Evolutionary conservation across 2,888 invertebrate genomes (phyloP).

Genomic region (Hyppa rectilinea): DNA sequence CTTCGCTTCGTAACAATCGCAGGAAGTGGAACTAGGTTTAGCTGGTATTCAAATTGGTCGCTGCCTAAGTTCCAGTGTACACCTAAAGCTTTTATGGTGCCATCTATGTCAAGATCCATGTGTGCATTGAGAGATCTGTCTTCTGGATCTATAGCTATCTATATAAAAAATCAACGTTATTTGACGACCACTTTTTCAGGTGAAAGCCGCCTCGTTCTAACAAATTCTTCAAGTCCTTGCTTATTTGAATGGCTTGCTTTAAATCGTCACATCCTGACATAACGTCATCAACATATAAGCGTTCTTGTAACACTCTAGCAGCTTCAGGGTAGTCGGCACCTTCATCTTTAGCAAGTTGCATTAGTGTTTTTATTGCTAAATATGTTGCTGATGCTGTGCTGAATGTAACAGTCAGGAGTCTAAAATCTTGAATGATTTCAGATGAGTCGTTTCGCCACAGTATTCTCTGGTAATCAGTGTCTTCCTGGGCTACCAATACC

Average conservation of each 20-base stretch:
- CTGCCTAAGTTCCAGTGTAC: too few relatives aligned
- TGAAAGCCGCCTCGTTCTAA: neutral
- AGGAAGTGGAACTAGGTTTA: neutral
- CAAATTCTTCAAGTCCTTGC: neutral
- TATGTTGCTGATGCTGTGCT: conserved; percentile 47
- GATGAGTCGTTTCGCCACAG: conserved; percentile 15
- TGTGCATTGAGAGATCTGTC: neutral
- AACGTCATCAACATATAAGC: neutral
- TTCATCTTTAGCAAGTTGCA: conserved; percentile 20
- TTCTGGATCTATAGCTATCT: neutral
- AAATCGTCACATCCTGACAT: conserved; percentile 14
- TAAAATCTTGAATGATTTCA: conserved; percentile 34
- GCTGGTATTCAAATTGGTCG: conserved; percentile 9
- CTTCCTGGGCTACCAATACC: conserved; percentile 55
- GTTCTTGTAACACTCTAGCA: neutral
- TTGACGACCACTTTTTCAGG: conserved; percentile 12
- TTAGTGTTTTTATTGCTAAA: conserved; percentile 14
- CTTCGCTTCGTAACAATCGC: neutral
- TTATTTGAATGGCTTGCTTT: conserved; percentile 6
- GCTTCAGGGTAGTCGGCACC: neutral
- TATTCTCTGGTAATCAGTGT: conserved; percentile 47
- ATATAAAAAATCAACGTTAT: neutral
- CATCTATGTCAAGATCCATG: conserved; percentile 2
- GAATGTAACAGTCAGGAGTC: conserved; percentile 45
- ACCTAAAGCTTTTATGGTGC: conserved; percentile 10